These are phyloP conservation scores for Zaprionus lineosus DNA, from an alignment of 2,888 invertebrate species.

Conservation along the genomic window DNA sequence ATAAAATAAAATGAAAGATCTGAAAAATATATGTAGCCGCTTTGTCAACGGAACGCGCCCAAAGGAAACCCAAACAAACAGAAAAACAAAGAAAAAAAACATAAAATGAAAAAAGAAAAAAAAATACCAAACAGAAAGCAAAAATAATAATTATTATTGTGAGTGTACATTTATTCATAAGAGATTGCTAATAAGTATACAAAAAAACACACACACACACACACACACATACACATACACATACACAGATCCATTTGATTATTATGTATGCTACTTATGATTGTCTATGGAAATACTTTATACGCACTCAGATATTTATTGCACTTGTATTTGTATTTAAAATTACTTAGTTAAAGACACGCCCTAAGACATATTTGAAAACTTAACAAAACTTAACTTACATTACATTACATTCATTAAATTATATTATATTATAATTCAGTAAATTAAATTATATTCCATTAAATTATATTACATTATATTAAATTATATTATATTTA, in stretches of 20 bases:
- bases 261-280: conserved; percentile 64
- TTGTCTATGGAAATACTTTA: conserved; percentile 61
- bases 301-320: conserved; percentile 45
- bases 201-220: conserved; percentile 7
- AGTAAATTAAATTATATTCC: conserved; percentile 23
- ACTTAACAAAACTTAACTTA: conserved; percentile 21
- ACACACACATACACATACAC: conserved; percentile 8
- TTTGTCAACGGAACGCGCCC: conserved; percentile 68
- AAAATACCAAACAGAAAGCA: conserved; percentile 19
- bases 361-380: conserved; percentile 24
- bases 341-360: conserved; percentile 44
- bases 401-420: conserved; percentile 24
- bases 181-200: conserved; percentile 31
- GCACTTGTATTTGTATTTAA: conserved; percentile 49
- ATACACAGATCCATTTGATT: conserved; percentile 42
- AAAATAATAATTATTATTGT: too few relatives aligned
- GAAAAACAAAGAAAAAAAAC: conserved; percentile 9
- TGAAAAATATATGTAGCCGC: conserved; percentile 62
- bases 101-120: conserved; percentile 11
- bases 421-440: conserved; percentile 25
- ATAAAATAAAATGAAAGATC: too few relatives aligned
- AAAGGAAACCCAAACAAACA: too few relatives aligned
- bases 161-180: conserved; percentile 34
- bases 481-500: conserved; percentile 50
- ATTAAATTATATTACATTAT: conserved; percentile 28